Evolutionary conservation across 2,888 invertebrate genomes (phyloP).

Genomic region (Agriotes lineatus): DNA sequence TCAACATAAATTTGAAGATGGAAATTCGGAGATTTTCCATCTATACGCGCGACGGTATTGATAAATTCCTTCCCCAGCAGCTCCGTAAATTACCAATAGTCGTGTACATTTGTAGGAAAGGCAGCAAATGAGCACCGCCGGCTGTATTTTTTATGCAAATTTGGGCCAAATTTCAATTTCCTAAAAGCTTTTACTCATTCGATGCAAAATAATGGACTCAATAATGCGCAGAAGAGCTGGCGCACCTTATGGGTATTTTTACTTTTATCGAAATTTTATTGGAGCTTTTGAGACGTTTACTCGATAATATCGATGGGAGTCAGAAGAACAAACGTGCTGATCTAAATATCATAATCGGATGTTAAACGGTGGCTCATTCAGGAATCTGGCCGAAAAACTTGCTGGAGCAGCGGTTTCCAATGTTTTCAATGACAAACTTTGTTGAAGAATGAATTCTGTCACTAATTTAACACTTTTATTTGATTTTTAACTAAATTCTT

Average conservation of each 20-base stretch:
- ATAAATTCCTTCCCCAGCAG: conserved; percentile 4
- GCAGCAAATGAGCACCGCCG: conserved; percentile 9
- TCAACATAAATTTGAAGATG: not conserved
- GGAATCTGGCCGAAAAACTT: too few relatives aligned
- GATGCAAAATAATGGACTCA: not conserved
- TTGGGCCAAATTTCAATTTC: conserved; percentile 16
- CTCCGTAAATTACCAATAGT: conserved; percentile 12
- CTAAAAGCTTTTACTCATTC: conserved; percentile 25
- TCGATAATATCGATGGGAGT: not conserved
- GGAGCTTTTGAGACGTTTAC: not conserved
- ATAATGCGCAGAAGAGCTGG: conserved; percentile 4
- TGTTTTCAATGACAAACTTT: too few relatives aligned
- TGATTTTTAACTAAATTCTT: too few relatives aligned
- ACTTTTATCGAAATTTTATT: not conserved
- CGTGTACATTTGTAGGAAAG: conserved; percentile 2
- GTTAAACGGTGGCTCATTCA: too few relatives aligned
- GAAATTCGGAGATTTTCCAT: conserved; percentile 9
- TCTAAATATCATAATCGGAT: too few relatives aligned
- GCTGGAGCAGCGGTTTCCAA: too few relatives aligned
- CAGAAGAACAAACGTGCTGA: not conserved
- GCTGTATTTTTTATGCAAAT: conserved; percentile 17
- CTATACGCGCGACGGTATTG: conserved; percentile 5
- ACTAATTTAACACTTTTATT: too few relatives aligned
- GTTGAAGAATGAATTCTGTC: too few relatives aligned
- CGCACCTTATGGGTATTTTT: not conserved